These are phyloP conservation scores for Scaptomyza tumidula DNA, from an alignment of 2,888 invertebrate genomes.

Conservation along the genomic window DNA sequence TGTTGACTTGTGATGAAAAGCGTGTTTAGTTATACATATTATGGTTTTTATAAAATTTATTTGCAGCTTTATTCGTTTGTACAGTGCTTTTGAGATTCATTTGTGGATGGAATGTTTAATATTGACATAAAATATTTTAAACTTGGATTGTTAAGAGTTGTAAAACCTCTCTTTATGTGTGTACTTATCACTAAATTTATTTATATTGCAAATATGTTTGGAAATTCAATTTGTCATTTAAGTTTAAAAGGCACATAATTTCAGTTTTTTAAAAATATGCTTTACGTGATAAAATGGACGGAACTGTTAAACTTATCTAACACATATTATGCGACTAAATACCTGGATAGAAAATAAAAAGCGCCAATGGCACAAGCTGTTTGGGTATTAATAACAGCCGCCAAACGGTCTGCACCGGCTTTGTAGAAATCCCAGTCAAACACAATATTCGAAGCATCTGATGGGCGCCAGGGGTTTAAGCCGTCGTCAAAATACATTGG, in stretches of 20 bases:
- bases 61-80: conserved; percentile 48
- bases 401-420: conserved; percentile 66
- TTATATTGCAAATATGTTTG: conserved; percentile 22
- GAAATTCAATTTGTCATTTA: conserved; percentile 17
- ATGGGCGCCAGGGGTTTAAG: conserved; percentile 91
- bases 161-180: conserved; percentile 14
- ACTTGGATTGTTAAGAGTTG: conserved; percentile 4
- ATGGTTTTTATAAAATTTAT: conserved; percentile 13
- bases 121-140: conserved; percentile 14
- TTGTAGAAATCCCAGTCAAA: conserved; percentile 87
- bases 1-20: too few species aligned
- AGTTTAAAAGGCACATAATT: conserved; percentile 61
- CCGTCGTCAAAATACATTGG: conserved; percentile 99
- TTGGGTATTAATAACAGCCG: conserved; percentile 5
- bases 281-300: conserved; percentile 7
- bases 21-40: too few species aligned
- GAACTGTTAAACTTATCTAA: conserved; percentile 31
- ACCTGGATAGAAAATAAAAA: conserved; percentile 38
- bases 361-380: conserved; percentile 15
- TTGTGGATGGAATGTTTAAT: conserved; percentile 52
- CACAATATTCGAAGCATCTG: conserved; percentile 90
- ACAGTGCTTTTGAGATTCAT: conserved; percentile 65
- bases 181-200: conserved; percentile 40
- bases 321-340: conserved; percentile 33
- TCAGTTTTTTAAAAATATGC: conserved; percentile 22